These are phyloP conservation scores for Synanthedon formicaeformis DNA, from an alignment of 2,888 invertebrate species.

Conservation along the genomic window DNA sequence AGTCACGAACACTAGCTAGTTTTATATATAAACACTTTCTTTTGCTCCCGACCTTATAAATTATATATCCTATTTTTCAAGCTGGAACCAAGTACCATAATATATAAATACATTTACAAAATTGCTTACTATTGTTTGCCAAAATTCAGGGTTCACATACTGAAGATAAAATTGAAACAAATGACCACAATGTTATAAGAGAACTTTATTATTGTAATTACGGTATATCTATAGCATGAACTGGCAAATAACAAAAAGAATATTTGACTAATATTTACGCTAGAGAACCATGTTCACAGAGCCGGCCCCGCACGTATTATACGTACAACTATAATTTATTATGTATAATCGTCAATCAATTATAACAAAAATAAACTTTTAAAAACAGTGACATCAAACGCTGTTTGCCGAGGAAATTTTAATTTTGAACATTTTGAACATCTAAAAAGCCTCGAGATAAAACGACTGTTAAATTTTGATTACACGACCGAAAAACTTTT, in stretches of 20 bases:
- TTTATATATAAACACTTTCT: too few relatives aligned
- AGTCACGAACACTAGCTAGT: too few relatives aligned
- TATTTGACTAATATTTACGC: constrained; percentile 59
- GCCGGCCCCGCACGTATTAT: constrained; percentile 46
- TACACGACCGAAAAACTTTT: constrained; percentile 20
- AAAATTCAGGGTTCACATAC: too few relatives aligned
- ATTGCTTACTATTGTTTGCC: too few relatives aligned
- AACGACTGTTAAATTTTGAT: constrained; percentile 30
- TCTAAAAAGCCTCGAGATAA: constrained; percentile 47
- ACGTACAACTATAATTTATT: constrained; percentile 31
- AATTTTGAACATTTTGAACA: constrained; percentile 42
- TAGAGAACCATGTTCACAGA: constrained; percentile 57
- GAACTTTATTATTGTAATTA: constrained; percentile 70
- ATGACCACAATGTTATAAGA: constrained; percentile 63
- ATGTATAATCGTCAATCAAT: constrained; percentile 1
- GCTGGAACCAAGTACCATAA: neutral
- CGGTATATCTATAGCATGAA: constrained; percentile 69
- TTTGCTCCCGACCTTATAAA: too few relatives aligned
- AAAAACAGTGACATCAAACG: constrained; percentile 44
- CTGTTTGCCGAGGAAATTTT: constrained; percentile 26
- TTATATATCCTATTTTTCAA: too few relatives aligned
- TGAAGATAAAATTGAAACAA: constrained; percentile 10
- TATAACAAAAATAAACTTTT: constrained; percentile 15
- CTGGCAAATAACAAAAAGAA: constrained; percentile 65
- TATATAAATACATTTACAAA: too few relatives aligned